These are phyloP conservation scores for Cochlearius cochlearius DNA, from an alignment of 2,113 vertebrate genomes.

Conservation along the genomic window DNA sequence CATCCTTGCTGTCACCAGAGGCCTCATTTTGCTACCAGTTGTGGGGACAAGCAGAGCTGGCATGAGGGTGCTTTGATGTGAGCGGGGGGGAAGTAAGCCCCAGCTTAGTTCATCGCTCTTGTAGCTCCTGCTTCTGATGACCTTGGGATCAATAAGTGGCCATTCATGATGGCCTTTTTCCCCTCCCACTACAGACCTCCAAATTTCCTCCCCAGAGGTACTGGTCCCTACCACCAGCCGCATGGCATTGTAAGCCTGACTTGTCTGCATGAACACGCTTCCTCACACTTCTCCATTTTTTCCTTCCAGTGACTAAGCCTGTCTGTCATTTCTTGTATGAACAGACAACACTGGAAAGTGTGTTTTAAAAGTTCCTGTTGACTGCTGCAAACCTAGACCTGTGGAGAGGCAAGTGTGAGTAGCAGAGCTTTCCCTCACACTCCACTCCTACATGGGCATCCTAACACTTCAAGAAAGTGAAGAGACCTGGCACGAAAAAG, in stretches of 20 bases:
- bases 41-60: neutral
- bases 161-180: neutral
- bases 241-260: neutral
- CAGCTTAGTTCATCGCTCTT: neutral
- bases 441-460: neutral
- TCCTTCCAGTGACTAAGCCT: neutral
- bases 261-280: rapidly evolving
- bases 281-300: neutral
- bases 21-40: neutral
- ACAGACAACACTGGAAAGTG: neutral
- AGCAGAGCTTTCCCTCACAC: neutral
- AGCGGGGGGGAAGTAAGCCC: neutral
- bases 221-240: neutral
- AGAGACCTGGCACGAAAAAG: neutral
- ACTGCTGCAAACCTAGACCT: neutral
- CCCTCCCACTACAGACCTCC: neutral
- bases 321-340: neutral
- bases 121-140: neutral
- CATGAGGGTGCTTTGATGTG: neutral
- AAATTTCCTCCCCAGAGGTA: neutral
- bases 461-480: neutral
- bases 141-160: neutral
- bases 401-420: neutral
- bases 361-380: neutral
- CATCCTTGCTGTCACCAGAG: neutral